Evolutionary conservation across 2,888 invertebrate species (phyloP).

Genomic region (Aproaerema taeniolella): DNA sequence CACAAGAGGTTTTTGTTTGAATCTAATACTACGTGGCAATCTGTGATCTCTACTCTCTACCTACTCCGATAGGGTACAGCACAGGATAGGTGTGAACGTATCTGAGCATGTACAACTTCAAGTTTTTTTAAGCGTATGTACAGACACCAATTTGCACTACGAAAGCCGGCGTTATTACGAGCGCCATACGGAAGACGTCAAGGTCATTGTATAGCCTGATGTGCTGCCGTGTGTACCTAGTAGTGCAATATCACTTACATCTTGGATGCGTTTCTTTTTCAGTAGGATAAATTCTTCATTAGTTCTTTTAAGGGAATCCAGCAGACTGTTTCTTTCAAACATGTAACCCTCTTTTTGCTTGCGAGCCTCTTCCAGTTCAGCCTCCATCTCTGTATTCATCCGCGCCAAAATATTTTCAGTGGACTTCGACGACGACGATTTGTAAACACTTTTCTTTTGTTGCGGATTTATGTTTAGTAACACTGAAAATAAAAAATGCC

Average conservation of each 20-base stretch:
- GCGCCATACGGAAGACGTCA: too few relatives aligned
- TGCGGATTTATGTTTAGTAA: conserved; percentile 57
- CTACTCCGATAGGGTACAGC: too few relatives aligned
- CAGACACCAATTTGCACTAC: too few relatives aligned
- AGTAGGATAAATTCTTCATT: conserved; percentile 86
- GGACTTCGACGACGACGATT: conserved; percentile 51
- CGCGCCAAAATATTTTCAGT: conserved; percentile 56
- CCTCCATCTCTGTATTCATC: conserved; percentile 61
- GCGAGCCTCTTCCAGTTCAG: conserved; percentile 55
- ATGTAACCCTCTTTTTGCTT: conserved; percentile 66
- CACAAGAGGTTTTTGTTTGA: too few relatives aligned
- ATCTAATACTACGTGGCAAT: too few relatives aligned
- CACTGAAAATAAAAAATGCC: conserved; percentile 42
- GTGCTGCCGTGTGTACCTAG: too few relatives aligned
- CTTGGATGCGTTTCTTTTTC: conserved; percentile 87
- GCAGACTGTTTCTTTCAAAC: conserved; percentile 73
- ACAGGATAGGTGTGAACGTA: too few relatives aligned
- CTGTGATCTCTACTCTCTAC: too few relatives aligned
- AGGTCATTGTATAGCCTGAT: too few relatives aligned
- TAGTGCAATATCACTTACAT: conserved; percentile 86
- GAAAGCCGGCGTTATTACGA: too few relatives aligned
- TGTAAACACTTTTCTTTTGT: conserved; percentile 47
- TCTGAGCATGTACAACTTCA: too few relatives aligned
- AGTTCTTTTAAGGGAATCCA: conserved; percentile 82
- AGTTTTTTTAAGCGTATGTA: background rate